Evolutionary conservation across 53 echinoderm and acorn worm genomes (phyloP).

Genomic region (Antedon mediterranea): DNA sequence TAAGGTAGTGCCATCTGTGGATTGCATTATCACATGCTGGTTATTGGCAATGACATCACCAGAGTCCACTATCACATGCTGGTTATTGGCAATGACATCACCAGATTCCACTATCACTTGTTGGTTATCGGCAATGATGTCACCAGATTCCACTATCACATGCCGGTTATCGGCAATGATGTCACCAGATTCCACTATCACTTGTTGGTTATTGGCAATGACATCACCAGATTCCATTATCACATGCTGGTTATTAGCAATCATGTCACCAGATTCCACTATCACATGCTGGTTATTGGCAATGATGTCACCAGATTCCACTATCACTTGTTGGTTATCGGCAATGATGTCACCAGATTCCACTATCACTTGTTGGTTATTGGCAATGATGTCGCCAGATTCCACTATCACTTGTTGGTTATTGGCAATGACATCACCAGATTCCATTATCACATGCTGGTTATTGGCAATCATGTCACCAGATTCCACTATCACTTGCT

Average conservation of each 20-base stretch:
- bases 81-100: neutral
- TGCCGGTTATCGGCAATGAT: neutral
- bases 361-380: neutral
- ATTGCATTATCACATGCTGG: neutral
- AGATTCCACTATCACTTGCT: too few relatives aligned
- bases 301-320: neutral
- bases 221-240: neutral
- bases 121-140: neutral
- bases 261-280: neutral
- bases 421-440: neutral
- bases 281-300: neutral
- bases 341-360: neutral
- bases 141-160: neutral
- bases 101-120: neutral
- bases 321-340: neutral
- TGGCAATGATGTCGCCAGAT: neutral
- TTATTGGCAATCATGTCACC: neutral
- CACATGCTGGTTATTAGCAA: neutral
- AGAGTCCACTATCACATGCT: neutral
- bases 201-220: neutral
- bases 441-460: neutral
- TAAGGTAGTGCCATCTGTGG: neutral
- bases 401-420: neutral
- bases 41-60: neutral
- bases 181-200: neutral